A percentile compares a stretch with the other conserved stretches of the same genome.
Conservation (phyloP, 2,888 invertebrate species). For the Tromatobia lineatoria region DNA sequence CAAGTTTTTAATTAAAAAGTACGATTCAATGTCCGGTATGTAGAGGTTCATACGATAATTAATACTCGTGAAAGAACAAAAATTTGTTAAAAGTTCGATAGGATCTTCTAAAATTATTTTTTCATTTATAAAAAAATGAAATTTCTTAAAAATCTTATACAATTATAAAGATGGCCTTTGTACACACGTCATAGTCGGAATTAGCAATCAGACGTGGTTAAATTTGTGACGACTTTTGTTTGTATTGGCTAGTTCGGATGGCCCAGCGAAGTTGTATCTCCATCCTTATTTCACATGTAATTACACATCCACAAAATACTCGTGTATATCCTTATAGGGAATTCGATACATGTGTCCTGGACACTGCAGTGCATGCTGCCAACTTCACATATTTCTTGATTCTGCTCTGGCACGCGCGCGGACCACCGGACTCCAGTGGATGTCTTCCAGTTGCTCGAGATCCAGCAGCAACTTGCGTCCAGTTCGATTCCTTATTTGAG, state of each 20-base stretch:
- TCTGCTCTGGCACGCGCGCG: constrained; percentile 56
- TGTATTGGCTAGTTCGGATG: background rate
- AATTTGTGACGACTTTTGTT: background rate
- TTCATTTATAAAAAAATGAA: too few species aligned
- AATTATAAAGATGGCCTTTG: too few species aligned
- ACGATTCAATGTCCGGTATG: too few species aligned
- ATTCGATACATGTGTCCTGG: constrained; percentile 61
- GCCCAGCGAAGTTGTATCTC: background rate
- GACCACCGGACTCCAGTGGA: constrained; percentile 37
- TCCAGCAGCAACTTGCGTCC: constrained; percentile 44
- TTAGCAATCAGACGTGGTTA: background rate
- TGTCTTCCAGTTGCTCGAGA: constrained; percentile 51
- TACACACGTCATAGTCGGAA: too few species aligned
- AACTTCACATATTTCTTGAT: constrained; percentile 36
- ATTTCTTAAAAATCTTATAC: too few species aligned
- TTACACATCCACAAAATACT: constrained; percentile 30
- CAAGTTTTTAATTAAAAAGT: too few species aligned
- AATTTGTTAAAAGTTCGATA: too few species aligned
- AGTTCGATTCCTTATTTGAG: constrained; percentile 64
- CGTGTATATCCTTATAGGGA: constrained; percentile 55
- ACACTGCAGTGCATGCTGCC: constrained; percentile 33
- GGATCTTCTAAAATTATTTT: too few species aligned
- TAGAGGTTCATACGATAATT: too few species aligned
- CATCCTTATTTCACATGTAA: background rate
- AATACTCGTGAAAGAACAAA: too few species aligned